phyloP scores from a whole-genome alignment of 2,797 vertebrate genomes.

The Trachurus trachurus region DNA sequence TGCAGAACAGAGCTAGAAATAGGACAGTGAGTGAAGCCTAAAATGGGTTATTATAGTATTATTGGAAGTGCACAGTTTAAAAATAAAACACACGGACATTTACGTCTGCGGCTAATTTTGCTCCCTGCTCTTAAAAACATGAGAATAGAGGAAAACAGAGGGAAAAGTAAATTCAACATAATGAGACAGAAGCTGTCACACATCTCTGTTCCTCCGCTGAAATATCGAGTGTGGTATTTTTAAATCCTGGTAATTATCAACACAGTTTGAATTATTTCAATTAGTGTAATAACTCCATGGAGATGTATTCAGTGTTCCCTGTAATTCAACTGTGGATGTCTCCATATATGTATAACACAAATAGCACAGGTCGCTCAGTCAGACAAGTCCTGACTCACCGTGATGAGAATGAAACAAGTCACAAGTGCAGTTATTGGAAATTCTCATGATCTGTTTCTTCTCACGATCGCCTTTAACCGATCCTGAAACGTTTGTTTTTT shows the following conservation, averaged over 20 bases:
- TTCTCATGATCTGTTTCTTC: too few species aligned
- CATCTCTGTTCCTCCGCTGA: too few species aligned
- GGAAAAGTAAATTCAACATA: neutral
- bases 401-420: too few species aligned
- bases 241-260: neutral
- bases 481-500: too few species aligned
- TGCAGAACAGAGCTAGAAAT: neutral
- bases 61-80: constrained; percentile 1
- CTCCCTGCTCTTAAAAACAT: neutral
- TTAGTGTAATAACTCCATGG: neutral
- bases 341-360: neutral
- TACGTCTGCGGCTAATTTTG: neutral
- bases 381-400: too few species aligned
- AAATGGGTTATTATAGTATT: constrained; percentile 7
- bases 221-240: too few species aligned
- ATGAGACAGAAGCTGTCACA: neutral
- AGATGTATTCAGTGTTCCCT: neutral
- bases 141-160: neutral
- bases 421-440: too few species aligned
- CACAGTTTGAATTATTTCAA: neutral
- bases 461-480: too few species aligned
- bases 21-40: neutral
- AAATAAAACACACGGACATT: neutral
- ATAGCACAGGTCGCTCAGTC: neutral
- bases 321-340: neutral